phyloP scores from a whole-genome alignment of 2,113 vertebrate species.

The Eretmochelys imbricata region DNA sequence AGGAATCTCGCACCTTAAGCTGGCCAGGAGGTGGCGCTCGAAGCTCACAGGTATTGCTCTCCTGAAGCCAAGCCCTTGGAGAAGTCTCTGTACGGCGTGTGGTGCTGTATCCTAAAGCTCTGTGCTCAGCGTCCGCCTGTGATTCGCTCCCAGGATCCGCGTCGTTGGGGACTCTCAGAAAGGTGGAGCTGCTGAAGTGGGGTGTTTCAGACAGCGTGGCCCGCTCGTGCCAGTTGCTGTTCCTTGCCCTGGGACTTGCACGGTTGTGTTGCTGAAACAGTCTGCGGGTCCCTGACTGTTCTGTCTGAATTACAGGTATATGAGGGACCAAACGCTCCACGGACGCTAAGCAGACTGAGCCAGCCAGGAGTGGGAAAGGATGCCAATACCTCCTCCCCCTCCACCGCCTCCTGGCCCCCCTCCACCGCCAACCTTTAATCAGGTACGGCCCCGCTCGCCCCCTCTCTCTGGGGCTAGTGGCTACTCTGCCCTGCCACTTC shows the following conservation, averaged over 20 bases:
- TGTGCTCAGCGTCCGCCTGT: not conserved
- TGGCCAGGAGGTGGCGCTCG: not conserved
- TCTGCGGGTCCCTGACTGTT: not conserved
- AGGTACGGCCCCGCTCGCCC: constrained; percentile 78
- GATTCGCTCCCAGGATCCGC: fast-evolving
- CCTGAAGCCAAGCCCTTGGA: not conserved
- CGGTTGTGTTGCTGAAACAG: fast-evolving
- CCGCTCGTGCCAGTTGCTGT: not conserved
- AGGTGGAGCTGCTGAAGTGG: not conserved
- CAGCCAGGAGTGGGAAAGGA: constrained; percentile 77
- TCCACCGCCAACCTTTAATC: constrained; percentile 88
- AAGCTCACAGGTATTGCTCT: not conserved
- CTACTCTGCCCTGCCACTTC: fast-evolving
- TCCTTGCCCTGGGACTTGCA: not conserved
- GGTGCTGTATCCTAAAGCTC: not conserved
- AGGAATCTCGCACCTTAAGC: not conserved
- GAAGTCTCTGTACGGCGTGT: too few species aligned
- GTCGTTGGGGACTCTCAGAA: not conserved
- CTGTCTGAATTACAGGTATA: constrained; percentile 73
- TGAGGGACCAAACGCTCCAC: constrained; percentile 76
- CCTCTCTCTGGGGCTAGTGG: not conserved
- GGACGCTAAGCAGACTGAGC: constrained; percentile 62
- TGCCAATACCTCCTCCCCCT: constrained; percentile 93
- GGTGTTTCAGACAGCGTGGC: not conserved
- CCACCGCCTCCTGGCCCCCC: constrained; percentile 91